Percentiles rank a stretch among this genome's conserved stretches.
These are phyloP conservation scores for Stenopsyche tienmushanensis DNA, from an alignment of 1,140 invertebrate species.

Conservation along the genomic window DNA sequence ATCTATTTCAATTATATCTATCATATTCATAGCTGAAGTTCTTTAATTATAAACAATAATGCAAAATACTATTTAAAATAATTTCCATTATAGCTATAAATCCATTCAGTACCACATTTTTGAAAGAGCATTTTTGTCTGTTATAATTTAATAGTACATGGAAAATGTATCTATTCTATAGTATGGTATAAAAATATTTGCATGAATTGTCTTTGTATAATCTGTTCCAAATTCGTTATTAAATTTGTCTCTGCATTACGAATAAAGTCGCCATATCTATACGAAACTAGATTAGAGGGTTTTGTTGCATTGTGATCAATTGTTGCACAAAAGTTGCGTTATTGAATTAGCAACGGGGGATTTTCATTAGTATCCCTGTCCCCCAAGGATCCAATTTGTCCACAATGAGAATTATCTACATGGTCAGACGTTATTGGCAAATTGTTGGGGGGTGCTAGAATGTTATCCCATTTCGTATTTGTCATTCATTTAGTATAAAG, in stretches of 20 bases:
- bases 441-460: neutral
- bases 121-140: no score
- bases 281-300: constrained; percentile 3
- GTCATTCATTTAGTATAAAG: constrained; percentile 1
- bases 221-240: neutral
- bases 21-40: no score
- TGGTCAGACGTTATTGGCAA: constrained; percentile 10
- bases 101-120: no score
- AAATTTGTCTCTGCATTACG: neutral
- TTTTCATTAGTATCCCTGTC: constrained; percentile 23
- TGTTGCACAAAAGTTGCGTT: constrained; percentile 27
- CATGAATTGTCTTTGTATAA: no score
- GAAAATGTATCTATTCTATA: no score
- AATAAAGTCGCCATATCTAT: neutral
- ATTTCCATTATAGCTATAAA: no score
- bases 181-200: no score
- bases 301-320: constrained; percentile 4
- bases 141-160: no score
- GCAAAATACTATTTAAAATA: no score
- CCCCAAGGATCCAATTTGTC: constrained; percentile 11
- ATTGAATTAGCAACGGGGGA: constrained; percentile 28
- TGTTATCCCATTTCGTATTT: constrained; percentile 5
- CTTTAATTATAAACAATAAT: no score
- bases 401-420: constrained; percentile 11
- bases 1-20: no score